Conservation (phyloP, 1,140 invertebrate species). For the Lordiphosa collinella region DNA sequence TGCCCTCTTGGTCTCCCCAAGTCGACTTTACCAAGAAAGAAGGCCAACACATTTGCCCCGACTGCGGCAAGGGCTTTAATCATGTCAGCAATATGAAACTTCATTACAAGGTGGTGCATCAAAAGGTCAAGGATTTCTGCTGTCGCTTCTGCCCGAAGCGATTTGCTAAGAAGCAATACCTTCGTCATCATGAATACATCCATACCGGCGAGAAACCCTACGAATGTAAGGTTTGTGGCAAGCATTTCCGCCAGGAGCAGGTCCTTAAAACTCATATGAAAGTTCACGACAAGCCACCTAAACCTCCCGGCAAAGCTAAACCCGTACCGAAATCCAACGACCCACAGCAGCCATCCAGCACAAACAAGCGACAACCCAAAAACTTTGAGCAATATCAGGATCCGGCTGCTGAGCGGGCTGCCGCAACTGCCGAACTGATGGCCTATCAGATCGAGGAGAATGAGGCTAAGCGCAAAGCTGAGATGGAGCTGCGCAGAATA, state of each 20-base stretch:
- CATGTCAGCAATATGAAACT: conserved; percentile 71
- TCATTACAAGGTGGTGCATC: conserved; percentile 73
- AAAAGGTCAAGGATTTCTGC: conserved; percentile 75
- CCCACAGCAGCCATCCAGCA: conserved; percentile 11
- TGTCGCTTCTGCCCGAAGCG: conserved; percentile 74
- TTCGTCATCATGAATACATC: conserved; percentile 76
- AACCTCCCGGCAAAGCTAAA: conserved; percentile 41
- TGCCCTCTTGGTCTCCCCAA: conserved; percentile 72
- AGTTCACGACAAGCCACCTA: conserved; percentile 62
- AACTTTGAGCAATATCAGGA: conserved; percentile 66
- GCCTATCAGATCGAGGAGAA: conserved; percentile 69
- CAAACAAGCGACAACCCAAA: conserved; percentile 57
- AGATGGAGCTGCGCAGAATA: conserved; percentile 66
- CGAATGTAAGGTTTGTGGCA: conserved; percentile 68
- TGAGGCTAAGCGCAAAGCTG: conserved; percentile 62
- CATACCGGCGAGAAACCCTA: conserved; percentile 80
- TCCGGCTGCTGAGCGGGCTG: conserved; percentile 57
- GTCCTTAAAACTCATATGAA: conserved; percentile 73
- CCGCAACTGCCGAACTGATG: conserved; percentile 61
- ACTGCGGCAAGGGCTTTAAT: conserved; percentile 71
- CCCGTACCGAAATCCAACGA: conserved; percentile 47
- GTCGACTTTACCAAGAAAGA: conserved; percentile 76
- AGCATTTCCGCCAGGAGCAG: conserved; percentile 71
- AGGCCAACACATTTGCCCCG: conserved; percentile 70
- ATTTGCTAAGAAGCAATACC: conserved; percentile 75